phyloP scores from a whole-genome alignment of 2,888 invertebrate genomes.

The Cephus pygmeus region DNA sequence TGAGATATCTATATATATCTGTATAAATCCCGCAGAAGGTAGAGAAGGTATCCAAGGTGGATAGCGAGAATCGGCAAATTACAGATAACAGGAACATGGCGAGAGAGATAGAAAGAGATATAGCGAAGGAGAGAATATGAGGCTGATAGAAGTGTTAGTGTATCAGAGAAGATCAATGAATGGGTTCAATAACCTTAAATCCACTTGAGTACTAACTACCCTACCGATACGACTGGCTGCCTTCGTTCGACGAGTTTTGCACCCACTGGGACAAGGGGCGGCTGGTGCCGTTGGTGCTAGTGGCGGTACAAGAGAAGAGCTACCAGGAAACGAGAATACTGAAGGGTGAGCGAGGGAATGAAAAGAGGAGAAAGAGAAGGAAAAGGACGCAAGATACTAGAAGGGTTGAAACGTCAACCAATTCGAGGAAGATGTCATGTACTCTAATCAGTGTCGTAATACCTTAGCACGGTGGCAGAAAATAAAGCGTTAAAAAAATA shows the following conservation, averaged over 20 bases:
- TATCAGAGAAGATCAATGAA: constrained; percentile 53
- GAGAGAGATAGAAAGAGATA: neutral
- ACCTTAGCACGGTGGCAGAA: neutral
- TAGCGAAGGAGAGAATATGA: neutral
- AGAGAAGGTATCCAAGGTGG: neutral
- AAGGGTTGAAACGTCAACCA: neutral
- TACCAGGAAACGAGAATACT: neutral
- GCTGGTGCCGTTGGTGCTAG: neutral
- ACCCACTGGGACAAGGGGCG: neutral
- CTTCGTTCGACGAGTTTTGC: constrained; percentile 40
- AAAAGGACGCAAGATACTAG: constrained; percentile 1
- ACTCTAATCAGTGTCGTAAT: neutral
- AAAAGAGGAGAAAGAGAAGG: constrained; percentile 1
- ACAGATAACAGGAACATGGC: neutral
- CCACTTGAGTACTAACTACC: constrained; percentile 54
- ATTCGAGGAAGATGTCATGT: neutral
- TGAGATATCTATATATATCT: neutral
- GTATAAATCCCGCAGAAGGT: neutral
- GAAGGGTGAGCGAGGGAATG: neutral
- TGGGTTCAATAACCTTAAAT: constrained; percentile 64
- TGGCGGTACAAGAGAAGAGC: neutral
- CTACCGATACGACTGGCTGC: constrained; percentile 42
- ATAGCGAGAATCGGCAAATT: neutral
- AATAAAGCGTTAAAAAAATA: neutral
- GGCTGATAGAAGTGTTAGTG: neutral